Percentiles rank a stretch among this genome's conserved stretches.
These are phyloP conservation scores for Heteropelma amictum DNA, from an alignment of 2,888 invertebrate species.

Conservation along the genomic window DNA sequence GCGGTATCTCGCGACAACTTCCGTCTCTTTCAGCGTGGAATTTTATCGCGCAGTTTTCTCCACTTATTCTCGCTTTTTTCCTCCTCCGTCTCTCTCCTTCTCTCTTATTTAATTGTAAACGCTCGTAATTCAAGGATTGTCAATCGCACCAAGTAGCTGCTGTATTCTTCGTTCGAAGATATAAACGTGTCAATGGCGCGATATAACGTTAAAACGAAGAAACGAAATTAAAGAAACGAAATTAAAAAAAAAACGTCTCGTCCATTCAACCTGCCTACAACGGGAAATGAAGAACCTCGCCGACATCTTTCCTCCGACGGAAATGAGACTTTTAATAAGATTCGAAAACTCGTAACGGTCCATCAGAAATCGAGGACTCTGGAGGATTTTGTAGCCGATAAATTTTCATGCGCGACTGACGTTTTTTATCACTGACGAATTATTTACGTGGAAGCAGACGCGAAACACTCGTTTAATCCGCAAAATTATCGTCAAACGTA, in stretches of 20 bases:
- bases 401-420: conserved; percentile 9
- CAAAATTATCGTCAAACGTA: neutral
- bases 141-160: neutral
- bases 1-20: conserved; percentile 46
- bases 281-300: too few species aligned
- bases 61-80: neutral
- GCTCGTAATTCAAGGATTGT: neutral
- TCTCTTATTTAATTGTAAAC: neutral
- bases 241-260: too few species aligned
- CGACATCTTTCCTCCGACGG: too few species aligned
- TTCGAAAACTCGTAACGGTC: conserved; percentile 1
- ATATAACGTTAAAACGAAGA: too few species aligned
- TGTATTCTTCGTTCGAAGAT: neutral
- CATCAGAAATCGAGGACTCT: neutral
- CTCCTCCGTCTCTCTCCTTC: neutral
- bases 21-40: conserved; percentile 38
- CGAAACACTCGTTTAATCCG: neutral
- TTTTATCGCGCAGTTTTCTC: conserved; percentile 38
- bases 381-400: neutral
- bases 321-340: neutral
- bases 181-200: neutral
- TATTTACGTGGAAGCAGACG: neutral
- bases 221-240: too few species aligned
- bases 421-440: conserved; percentile 30
- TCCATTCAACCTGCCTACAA: too few species aligned